A percentile compares a stretch with the other conserved stretches of the same genome.
Conservation (phyloP, 2,113 vertebrate species). For the Spea bombifrons region DNA sequence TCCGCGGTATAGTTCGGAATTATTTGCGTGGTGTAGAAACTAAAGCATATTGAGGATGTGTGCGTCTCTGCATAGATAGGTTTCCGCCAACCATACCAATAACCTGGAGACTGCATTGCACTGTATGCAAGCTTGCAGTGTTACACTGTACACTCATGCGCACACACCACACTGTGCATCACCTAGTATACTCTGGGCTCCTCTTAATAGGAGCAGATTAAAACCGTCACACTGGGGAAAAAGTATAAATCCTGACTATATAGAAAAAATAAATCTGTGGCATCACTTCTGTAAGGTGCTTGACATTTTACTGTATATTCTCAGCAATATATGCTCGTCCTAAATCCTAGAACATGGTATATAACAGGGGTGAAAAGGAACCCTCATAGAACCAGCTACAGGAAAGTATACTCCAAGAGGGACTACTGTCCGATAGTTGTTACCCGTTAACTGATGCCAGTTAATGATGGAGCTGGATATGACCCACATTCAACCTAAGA, state of each 20-base stretch:
- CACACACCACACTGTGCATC: conserved; percentile 11
- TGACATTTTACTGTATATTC: conserved; percentile 19
- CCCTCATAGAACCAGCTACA: too few relatives aligned
- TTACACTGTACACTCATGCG: neutral
- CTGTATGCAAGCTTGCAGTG: conserved; percentile 20
- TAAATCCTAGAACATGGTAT: too few relatives aligned
- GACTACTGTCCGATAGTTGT: too few relatives aligned
- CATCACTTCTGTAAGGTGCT: conserved; percentile 29
- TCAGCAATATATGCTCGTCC: neutral
- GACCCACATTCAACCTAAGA: too few relatives aligned
- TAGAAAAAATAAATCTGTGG: conserved; percentile 13
- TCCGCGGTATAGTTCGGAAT: neutral
- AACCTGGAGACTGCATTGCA: conserved; percentile 18
- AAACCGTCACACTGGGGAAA: conserved; percentile 7
- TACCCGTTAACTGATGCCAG: too few relatives aligned
- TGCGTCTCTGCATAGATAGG: conserved; percentile 42
- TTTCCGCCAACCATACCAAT: conserved; percentile 15
- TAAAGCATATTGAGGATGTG: conserved; percentile 12
- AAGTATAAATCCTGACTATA: neutral
- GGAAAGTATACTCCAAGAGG: too few relatives aligned
- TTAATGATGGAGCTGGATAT: too few relatives aligned
- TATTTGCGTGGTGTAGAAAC: conserved; percentile 10
- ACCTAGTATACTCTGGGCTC: conserved; percentile 6
- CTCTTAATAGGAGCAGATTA: neutral
- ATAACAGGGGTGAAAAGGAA: too few relatives aligned